A percentile compares a stretch with the other conserved stretches of the same genome.
These are phyloP conservation scores for Drosophila orena DNA, from an alignment of 1,140 invertebrate genomes.

Conservation along the genomic window DNA sequence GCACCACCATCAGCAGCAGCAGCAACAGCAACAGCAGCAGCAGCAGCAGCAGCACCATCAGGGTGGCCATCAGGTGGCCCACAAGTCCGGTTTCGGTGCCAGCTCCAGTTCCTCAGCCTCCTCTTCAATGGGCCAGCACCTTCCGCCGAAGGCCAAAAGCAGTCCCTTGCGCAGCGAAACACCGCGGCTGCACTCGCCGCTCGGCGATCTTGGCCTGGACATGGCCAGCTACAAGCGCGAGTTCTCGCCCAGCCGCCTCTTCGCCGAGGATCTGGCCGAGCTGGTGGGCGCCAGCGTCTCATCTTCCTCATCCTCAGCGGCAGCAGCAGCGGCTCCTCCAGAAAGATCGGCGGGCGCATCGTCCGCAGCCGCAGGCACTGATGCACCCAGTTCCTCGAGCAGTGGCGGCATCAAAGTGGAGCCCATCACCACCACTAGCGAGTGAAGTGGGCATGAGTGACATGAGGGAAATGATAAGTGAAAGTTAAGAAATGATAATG, in stretches of 20 bases:
- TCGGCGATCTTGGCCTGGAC: constrained; percentile 87
- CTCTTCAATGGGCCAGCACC: constrained; percentile 22
- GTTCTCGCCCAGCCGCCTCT: constrained; percentile 88
- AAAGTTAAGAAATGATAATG: constrained; percentile 16
- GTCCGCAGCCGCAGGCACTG: constrained; percentile 8
- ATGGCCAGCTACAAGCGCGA: constrained; percentile 89
- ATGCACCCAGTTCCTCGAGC: constrained; percentile 31
- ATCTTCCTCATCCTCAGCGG: constrained; percentile 46
- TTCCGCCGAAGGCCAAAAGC: constrained; percentile 77
- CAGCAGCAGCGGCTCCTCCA: constrained; percentile 12
- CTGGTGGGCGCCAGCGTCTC: constrained; percentile 65
- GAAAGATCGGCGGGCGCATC: constrained; percentile 12
- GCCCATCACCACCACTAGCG: constrained; percentile 85
- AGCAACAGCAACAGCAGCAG: constrained; percentile 64
- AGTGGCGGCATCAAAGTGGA: constrained; percentile 85
- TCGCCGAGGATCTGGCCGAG: constrained; percentile 86
- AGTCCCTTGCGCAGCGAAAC: constrained; percentile 86
- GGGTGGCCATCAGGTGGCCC: constrained; percentile 35
- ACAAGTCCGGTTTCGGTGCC: constrained; percentile 72
- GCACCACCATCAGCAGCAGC: constrained; percentile 50
- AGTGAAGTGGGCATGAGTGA: constrained; percentile 49
- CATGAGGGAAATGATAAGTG: constrained; percentile 7
- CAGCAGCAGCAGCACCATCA: constrained; percentile 75
- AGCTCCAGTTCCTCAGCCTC: constrained; percentile 61
- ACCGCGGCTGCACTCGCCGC: constrained; percentile 85